Percentiles rank a stretch among this genome's conserved stretches.
Evolutionary conservation across 1,140 invertebrate genomes (phyloP).

Genomic region (Heliconius congener): DNA sequence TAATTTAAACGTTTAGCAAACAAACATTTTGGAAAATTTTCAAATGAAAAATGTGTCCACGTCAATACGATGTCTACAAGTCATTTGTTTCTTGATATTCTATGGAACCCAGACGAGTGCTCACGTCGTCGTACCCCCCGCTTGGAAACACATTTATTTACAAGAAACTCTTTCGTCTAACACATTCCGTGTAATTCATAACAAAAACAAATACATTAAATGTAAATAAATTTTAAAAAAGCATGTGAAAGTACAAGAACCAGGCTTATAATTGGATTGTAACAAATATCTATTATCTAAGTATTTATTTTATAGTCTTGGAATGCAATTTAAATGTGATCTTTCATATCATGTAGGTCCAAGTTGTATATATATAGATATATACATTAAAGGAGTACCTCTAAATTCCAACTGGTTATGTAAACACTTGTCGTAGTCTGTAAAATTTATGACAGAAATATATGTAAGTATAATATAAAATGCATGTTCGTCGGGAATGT

Average conservation of each 20-base stretch:
- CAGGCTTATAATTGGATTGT: not conserved
- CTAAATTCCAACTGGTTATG: slow-evolving; percentile 57
- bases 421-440: slow-evolving; percentile 61
- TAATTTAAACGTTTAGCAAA: not conserved
- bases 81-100: slow-evolving; percentile 30
- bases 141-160: slow-evolving; percentile 52
- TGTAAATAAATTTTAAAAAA: slow-evolving; percentile 23
- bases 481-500: slow-evolving; percentile 55
- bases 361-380: not conserved
- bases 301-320: not conserved
- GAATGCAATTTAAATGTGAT: not conserved
- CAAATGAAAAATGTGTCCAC: slow-evolving; percentile 33
- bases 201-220: slow-evolving; percentile 33
- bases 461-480: slow-evolving; percentile 49
- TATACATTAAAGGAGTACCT: slow-evolving; percentile 7
- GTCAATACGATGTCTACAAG: slow-evolving; percentile 33
- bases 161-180: slow-evolving; percentile 47
- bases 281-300: not conserved
- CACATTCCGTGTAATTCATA: slow-evolving; percentile 23
- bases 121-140: slow-evolving; percentile 46
- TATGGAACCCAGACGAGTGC: slow-evolving; percentile 4
- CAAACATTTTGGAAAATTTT: not conserved
- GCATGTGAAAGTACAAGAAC: not conserved
- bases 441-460: slow-evolving; percentile 60
- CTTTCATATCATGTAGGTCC: not conserved